phyloP scores from a whole-genome alignment of 2,797 vertebrate species.

The Syndactyla subalaris region DNA sequence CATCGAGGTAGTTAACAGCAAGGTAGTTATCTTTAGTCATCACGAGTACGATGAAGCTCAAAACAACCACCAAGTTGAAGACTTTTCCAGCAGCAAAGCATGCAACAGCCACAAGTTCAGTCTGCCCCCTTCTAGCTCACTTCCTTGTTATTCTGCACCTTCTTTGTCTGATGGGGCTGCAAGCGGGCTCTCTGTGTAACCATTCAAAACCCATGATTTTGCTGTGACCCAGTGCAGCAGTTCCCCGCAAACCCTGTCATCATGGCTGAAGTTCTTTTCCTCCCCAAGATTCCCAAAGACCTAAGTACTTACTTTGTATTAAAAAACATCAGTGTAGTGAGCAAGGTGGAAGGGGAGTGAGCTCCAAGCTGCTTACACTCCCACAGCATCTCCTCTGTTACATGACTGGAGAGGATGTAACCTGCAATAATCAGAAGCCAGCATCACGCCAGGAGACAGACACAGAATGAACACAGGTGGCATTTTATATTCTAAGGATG shows the following conservation, averaged over 20 bases:
- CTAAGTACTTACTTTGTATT: slow-evolving; percentile 92
- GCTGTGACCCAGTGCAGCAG: neutral
- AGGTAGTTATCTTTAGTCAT: neutral
- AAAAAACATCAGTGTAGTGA: slow-evolving; percentile 98
- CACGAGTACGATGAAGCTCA: neutral
- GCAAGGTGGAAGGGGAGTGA: slow-evolving; percentile 93
- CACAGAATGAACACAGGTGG: neutral
- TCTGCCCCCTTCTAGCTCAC: neutral
- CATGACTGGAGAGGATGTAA: slow-evolving; percentile 94
- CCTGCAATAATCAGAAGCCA: slow-evolving; percentile 79
- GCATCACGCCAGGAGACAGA: neutral
- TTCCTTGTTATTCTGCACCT: neutral
- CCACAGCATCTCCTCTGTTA: slow-evolving; percentile 98
- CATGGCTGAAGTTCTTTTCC: neutral
- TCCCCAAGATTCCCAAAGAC: neutral
- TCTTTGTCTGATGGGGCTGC: neutral
- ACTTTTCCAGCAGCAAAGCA: neutral
- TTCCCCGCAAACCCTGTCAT: neutral
- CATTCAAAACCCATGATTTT: neutral
- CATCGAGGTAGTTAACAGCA: neutral
- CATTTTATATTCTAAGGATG: neutral
- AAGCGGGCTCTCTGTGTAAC: neutral
- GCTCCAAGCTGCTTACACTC: slow-evolving; percentile 97
- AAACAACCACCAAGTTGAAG: neutral
- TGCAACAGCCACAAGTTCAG: neutral